These are phyloP conservation scores for Melanotaenia parkinsoni DNA, from an alignment of 2,797 vertebrate species.

Conservation along the genomic window DNA sequence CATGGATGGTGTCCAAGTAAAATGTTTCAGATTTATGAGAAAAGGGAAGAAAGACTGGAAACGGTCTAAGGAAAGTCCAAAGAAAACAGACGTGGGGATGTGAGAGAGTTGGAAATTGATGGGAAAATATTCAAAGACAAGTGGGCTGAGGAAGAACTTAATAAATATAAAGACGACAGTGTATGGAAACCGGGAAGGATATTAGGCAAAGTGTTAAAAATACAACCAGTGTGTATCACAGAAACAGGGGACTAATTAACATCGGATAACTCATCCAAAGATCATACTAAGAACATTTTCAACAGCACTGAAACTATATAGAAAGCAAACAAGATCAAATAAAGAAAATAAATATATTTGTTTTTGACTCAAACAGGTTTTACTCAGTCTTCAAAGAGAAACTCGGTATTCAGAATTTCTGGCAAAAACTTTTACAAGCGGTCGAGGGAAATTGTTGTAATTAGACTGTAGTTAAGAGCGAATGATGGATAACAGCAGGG, in stretches of 20 bases:
- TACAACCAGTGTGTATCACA: neutral
- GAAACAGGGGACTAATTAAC: constrained; percentile 10
- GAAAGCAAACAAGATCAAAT: neutral
- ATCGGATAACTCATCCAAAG: neutral
- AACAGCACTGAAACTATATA: constrained; percentile 1
- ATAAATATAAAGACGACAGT: constrained; percentile 1
- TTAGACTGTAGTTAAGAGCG: constrained; percentile 12
- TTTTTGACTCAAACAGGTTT: neutral
- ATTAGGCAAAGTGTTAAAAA: constrained; percentile 8
- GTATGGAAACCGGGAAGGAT: neutral
- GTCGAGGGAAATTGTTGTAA: constrained; percentile 28
- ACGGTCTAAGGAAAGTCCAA: constrained; percentile 41
- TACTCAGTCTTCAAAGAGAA: constrained; percentile 8
- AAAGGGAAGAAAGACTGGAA: constrained; percentile 34
- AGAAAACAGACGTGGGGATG: constrained; percentile 52
- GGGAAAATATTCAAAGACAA: constrained; percentile 36
- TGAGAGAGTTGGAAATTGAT: constrained; percentile 25
- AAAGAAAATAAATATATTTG: neutral
- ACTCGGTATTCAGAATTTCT: neutral
- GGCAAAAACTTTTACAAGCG: constrained; percentile 7
- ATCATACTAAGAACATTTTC: neutral
- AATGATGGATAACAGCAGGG: constrained; percentile 17
- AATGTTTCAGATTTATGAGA: constrained; percentile 58
- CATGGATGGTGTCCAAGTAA: constrained; percentile 56
- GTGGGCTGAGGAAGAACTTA: neutral